Evolutionary conservation across 2,797 vertebrate genomes (phyloP).

Genomic region (Gymnodraco acuticeps): DNA sequence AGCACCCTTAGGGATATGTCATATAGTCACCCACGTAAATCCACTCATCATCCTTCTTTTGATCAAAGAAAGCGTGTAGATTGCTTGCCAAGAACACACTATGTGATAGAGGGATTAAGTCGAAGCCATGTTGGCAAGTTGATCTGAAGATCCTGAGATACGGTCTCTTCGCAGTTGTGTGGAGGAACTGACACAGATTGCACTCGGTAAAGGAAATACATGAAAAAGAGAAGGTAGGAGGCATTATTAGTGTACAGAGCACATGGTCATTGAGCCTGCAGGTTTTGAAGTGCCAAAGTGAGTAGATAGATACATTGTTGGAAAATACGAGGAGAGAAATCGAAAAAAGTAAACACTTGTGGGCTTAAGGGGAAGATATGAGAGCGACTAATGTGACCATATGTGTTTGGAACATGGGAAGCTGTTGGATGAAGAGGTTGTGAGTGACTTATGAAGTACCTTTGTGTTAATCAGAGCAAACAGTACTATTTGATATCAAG

Average conservation of each 20-base stretch:
- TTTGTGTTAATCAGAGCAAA: constrained; percentile 19
- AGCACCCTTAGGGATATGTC: neutral
- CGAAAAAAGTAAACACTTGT: constrained; percentile 56
- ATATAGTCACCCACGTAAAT: constrained; percentile 20
- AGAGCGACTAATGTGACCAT: constrained; percentile 10
- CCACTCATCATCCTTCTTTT: constrained; percentile 13
- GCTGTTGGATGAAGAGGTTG: constrained; percentile 47
- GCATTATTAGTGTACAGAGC: constrained; percentile 49
- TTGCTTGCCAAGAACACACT: constrained; percentile 12
- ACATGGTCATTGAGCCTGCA: constrained; percentile 59
- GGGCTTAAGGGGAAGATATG: constrained; percentile 34
- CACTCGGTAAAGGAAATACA: constrained; percentile 41
- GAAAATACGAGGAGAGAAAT: constrained; percentile 44
- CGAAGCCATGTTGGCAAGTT: constrained; percentile 17
- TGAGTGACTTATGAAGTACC: constrained; percentile 37
- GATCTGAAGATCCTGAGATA: constrained; percentile 35
- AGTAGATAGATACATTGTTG: constrained; percentile 48
- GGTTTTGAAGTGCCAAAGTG: constrained; percentile 59
- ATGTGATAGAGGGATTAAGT: constrained; percentile 15
- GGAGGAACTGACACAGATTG: constrained; percentile 27
- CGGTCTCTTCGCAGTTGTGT: constrained; percentile 9
- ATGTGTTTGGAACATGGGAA: constrained; percentile 21
- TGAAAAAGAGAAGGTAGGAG: constrained; percentile 17
- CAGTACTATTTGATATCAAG: neutral
- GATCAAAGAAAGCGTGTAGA: constrained; percentile 6